Evolutionary conservation across 2,797 vertebrate species (phyloP).

Genomic region (Austrolebias charrua): DNA sequence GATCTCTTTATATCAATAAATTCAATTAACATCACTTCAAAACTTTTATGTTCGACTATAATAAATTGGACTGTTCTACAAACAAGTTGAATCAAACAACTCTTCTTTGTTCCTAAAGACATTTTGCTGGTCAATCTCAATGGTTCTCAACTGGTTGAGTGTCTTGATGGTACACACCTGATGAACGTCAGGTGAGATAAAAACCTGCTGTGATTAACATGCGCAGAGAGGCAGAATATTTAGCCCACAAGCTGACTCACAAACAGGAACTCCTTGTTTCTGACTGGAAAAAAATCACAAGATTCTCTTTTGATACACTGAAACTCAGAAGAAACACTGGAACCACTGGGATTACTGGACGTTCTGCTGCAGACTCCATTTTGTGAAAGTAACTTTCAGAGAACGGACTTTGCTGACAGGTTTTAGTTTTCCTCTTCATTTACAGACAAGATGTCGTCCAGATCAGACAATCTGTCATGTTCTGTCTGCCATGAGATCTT

Average conservation of each 20-base stretch:
- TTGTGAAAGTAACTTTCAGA: slow-evolving; percentile 29
- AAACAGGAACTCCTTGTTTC: slow-evolving; percentile 28
- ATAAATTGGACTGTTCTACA: too few species aligned
- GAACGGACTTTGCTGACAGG: neutral
- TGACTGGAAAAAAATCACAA: neutral
- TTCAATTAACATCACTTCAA: too few species aligned
- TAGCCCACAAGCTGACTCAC: slow-evolving; percentile 8
- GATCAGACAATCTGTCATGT: slow-evolving; percentile 22
- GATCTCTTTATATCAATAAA: too few species aligned
- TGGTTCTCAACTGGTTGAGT: too few species aligned
- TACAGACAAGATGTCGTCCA: slow-evolving; percentile 27
- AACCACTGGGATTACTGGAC: slow-evolving; percentile 11
- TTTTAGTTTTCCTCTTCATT: slow-evolving; percentile 1
- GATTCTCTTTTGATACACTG: neutral
- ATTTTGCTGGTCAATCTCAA: too few species aligned
- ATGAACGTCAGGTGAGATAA: too few species aligned
- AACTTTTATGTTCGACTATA: too few species aligned
- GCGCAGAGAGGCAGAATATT: neutral
- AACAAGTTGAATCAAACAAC: too few species aligned
- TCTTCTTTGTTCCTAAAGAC: too few species aligned
- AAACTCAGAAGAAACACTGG: neutral
- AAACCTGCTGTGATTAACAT: neutral
- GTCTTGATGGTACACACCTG: too few species aligned
- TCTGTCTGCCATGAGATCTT: slow-evolving; percentile 40
- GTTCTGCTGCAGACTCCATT: neutral